Percentiles rank a stretch among this genome's conserved stretches.
Evolutionary conservation across 2,888 invertebrate genomes (phyloP).

Genomic region (Cosmia pyralina): DNA sequence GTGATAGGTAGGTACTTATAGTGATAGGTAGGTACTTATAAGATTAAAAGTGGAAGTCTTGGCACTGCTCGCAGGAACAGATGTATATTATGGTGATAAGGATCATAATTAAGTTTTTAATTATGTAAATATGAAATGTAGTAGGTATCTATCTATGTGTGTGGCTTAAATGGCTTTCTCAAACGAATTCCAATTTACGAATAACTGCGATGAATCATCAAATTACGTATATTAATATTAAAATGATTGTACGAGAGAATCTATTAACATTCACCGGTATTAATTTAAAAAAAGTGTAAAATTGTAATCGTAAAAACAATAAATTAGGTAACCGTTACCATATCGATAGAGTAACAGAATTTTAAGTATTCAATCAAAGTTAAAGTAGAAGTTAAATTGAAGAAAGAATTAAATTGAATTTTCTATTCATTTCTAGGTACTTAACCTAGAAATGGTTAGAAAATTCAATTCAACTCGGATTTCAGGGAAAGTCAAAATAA

Average conservation of each 20-base stretch:
- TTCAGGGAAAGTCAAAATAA: constrained; percentile 19
- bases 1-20: too few relatives aligned
- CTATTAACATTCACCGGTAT: constrained; percentile 21
- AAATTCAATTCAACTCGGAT: too few relatives aligned
- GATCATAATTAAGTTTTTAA: background rate
- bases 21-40: too few relatives aligned
- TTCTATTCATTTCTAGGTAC: too few relatives aligned
- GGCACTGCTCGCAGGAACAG: too few relatives aligned
- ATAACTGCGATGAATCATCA: constrained; percentile 25
- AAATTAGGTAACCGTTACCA: constrained; percentile 23
- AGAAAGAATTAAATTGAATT: constrained; percentile 20
- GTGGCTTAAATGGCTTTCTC: constrained; percentile 21
- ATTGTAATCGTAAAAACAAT: constrained; percentile 32
- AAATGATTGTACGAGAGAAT: constrained; percentile 10
- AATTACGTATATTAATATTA: constrained; percentile 16
- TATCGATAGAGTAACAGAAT: constrained; percentile 2
- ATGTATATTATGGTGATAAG: background rate
- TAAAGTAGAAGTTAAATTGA: constrained; percentile 7
- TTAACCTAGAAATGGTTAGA: too few relatives aligned
- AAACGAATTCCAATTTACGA: constrained; percentile 23
- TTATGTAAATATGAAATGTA: constrained; percentile 5
- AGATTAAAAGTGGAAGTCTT: background rate
- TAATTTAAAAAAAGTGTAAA: constrained; percentile 33
- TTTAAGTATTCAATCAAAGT: constrained; percentile 14
- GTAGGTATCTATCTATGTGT: constrained; percentile 6